Percentiles rank a stretch among this genome's conserved stretches.
Conservation (phyloP, 2,113 vertebrate species). For the Cyprinus carpio region DNA sequence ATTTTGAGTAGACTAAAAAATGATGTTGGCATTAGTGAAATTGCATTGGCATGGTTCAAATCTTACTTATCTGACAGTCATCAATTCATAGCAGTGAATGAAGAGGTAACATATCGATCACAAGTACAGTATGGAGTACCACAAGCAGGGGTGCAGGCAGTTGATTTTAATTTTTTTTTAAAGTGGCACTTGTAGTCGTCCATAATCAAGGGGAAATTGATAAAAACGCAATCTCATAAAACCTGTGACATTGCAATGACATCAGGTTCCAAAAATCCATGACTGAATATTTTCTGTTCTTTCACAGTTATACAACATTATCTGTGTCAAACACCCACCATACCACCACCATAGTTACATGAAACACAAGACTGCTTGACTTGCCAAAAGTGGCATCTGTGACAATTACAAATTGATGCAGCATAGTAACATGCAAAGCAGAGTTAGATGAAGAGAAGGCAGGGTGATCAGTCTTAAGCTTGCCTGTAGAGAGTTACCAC, state of each 20-base stretch:
- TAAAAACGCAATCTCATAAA: neutral
- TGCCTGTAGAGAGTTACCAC: constrained; percentile 60
- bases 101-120: too few species aligned
- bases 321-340: neutral
- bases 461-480: constrained; percentile 70
- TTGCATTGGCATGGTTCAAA: too few species aligned
- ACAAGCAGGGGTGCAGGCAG: too few species aligned
- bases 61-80: too few species aligned
- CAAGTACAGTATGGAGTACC: too few species aligned
- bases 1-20: too few species aligned
- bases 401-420: constrained; percentile 69
- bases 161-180: too few species aligned
- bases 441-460: constrained; percentile 61
- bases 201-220: neutral
- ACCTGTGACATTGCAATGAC: neutral
- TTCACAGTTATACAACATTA: neutral
- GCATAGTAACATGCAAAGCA: constrained; percentile 61
- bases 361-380: constrained; percentile 9
- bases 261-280: neutral
- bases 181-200: neutral
- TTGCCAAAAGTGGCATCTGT: constrained; percentile 56
- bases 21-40: too few species aligned
- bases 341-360: neutral
- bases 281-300: neutral
- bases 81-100: too few species aligned